Base-by-base conservation (phyloP, 2,797 vertebrate genomes). In the Ciconia nigra region DNA sequence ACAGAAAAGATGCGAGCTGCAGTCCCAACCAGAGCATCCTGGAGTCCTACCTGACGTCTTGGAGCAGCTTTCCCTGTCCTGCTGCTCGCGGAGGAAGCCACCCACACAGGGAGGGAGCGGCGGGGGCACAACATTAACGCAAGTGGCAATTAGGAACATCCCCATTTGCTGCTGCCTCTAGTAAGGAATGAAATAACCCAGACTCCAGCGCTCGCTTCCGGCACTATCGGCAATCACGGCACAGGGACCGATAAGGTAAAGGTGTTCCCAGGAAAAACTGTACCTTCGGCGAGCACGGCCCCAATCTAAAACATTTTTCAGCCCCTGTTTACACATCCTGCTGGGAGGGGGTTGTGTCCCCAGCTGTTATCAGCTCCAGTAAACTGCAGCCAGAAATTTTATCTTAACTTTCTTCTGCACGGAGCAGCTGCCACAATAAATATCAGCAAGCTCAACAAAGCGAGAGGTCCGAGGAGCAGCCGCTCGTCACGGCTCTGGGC, bases 211-310 rank as follows among this genome's bases (percentile, higher is more conserved):
- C 72, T 63, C 33, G 28, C 33, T 52, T 29, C 41, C 9, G 2
- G 72, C 58, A 5, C 54, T 51, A 12, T 52, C 69, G 3, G 77
- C 69, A 33, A 8, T 28, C 69, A 4, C 59, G 3, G 90, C 49
- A 2, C 62, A 11, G 39, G 72, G 33, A 77, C 28, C 0, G 51
- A 92, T 66, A 85, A 65, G 59, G 39, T 9, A 7, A 81, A 93
- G 93, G 84, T 88, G 96, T 95, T 91, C 87, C 93, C 89, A 83
- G 85, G 93, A 89, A 87, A 33, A 82, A 73, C 76, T 2, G 4
- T 25, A 58, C 69, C 89, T 82, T 26, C 1, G 65, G 65, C 3
- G 1, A 83, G 94, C 90, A 5, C 57, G 70, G 85, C 67, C 82
- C 78, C 7, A 0, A 5, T 3, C 55, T 19, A 41, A 83, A 72